Evolutionary conservation across 2,797 vertebrate species (phyloP), one percentile per base, ranked within the genome.

Genomic region (Pangasius larnaudii): DNA sequence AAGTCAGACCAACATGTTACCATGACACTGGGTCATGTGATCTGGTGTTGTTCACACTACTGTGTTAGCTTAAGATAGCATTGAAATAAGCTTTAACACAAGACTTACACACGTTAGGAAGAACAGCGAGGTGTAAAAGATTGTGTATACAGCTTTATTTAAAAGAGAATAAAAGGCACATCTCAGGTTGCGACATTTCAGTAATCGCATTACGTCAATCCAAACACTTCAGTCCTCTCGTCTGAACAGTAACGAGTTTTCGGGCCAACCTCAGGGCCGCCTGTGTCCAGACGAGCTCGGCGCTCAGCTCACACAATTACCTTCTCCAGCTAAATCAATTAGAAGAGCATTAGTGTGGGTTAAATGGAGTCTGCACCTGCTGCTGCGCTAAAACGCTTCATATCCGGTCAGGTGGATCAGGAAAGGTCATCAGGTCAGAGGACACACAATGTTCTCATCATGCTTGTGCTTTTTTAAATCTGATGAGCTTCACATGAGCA

Each of bases 311-410:
- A 91, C 87, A 59, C 58, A 46, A 92, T 90, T 61, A 89, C 61
- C 85, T 90, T 90, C 90, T 91, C 77, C 91, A 56, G 91, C 81
- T 82, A 78, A 90, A 92, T 77, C 58, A 69, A 85, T 89, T 87
- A 90, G 49, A 86, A 91, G 89, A 91, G 90, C 91, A 89, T 81
- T 91, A 94, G 87, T 85, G 75, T 75, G 53, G 71, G 83, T 85
- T 89, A 79, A 90, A 91, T 89, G 88, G 72, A 87, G 87, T 89
- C 9, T 90, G 89, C 93, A 94, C 91, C 94, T 94, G 93, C 87
- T 85, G 42, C 69, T 27, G 39, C 19, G 36, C 24, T 63, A 53
- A 63, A 2, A 46, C 7, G 36, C 56, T 39, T 36, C 56, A 58
- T 24, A 36, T 39, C 36, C 11, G 42, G 1, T 46, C 9, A 72